Percentiles rank a stretch among this genome's conserved stretches.
Evolutionary conservation across 2,113 vertebrate genomes (phyloP).

Genomic region (Misgurnus mizolepis): DNA sequence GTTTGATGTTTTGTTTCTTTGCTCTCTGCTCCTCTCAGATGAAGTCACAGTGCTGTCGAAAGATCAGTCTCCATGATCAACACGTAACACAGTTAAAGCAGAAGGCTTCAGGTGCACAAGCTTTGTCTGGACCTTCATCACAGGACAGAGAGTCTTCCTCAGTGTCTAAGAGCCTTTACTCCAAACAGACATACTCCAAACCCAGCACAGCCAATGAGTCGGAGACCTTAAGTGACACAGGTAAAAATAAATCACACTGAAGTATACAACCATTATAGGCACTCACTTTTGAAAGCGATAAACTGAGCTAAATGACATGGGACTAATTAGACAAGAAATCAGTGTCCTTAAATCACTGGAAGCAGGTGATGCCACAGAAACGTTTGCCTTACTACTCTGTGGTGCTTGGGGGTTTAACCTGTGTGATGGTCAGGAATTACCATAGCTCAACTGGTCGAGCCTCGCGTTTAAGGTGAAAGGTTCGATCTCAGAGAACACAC

Average conservation of each 20-base stretch:
- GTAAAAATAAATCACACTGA: constrained; percentile 45
- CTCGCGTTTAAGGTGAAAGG: too few species aligned
- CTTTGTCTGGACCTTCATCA: constrained; percentile 73
- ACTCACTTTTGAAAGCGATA: not conserved
- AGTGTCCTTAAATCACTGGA: too few species aligned
- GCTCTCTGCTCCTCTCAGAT: constrained; percentile 65
- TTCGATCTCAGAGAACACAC: too few species aligned
- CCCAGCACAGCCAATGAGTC: constrained; percentile 62
- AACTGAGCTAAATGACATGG: too few species aligned
- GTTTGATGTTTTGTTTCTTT: not conserved
- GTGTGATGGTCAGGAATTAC: too few species aligned
- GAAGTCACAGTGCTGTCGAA: constrained; percentile 78
- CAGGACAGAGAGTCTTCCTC: constrained; percentile 77
- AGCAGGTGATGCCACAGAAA: too few species aligned
- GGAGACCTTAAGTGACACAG: constrained; percentile 74
- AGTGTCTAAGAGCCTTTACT: constrained; percentile 80
- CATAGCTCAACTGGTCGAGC: too few species aligned
- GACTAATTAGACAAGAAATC: too few species aligned
- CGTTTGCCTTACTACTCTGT: too few species aligned
- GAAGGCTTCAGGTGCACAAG: constrained; percentile 80
- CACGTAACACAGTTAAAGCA: constrained; percentile 81
- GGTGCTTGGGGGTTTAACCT: too few species aligned
- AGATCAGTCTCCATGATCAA: constrained; percentile 69
- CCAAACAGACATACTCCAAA: constrained; percentile 73
- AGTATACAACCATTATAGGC: not conserved